Percentiles rank a stretch among this genome's conserved stretches.
phyloP scores from a whole-genome alignment of 2,797 vertebrate genomes.

The Acanthurus lineatus region DNA sequence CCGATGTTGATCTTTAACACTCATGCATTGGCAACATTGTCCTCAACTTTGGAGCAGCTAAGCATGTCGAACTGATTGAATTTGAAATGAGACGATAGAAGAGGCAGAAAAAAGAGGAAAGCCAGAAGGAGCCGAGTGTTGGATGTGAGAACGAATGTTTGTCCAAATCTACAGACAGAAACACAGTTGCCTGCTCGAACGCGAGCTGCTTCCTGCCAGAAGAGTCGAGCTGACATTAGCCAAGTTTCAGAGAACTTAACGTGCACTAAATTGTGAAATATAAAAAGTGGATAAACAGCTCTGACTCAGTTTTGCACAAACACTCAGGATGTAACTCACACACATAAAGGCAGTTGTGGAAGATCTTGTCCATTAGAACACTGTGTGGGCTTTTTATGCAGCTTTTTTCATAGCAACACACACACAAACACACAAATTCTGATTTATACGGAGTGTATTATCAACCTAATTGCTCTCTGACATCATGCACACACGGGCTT shows the following conservation, averaged over 20 bases:
- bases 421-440: neutral
- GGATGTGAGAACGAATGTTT: conserved; percentile 16
- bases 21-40: conserved; percentile 7
- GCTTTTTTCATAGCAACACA: conserved; percentile 12
- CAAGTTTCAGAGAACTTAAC: conserved; percentile 31
- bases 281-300: neutral
- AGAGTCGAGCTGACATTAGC: neutral
- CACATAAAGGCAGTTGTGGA: neutral
- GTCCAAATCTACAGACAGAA: conserved; percentile 33
- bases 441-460: conserved; percentile 17
- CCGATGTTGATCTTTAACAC: conserved; percentile 25
- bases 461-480: conserved; percentile 23
- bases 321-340: conserved; percentile 3
- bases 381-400: neutral
- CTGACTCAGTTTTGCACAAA: neutral
- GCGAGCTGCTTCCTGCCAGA: conserved; percentile 10
- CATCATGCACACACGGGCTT: conserved; percentile 19
- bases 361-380: neutral
- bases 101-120: neutral
- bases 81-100: conserved; percentile 5
- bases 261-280: neutral
- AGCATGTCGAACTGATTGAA: conserved; percentile 8
- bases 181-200: neutral
- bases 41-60: conserved; percentile 15
- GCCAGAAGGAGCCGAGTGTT: neutral